These are phyloP conservation scores for Melinopterus prodromus DNA, from an alignment of 2,888 invertebrate genomes.

Conservation along the genomic window DNA sequence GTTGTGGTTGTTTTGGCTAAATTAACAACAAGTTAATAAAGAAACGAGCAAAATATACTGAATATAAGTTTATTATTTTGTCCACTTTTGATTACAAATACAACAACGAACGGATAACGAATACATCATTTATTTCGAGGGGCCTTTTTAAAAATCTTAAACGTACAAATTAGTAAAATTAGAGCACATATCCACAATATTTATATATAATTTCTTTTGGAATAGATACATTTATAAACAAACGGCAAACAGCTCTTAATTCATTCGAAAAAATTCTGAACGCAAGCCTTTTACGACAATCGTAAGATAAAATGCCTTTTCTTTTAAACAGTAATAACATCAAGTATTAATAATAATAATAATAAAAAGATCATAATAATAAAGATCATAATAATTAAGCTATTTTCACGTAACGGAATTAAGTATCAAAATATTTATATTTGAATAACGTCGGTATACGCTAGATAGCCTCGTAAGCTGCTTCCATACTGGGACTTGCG, in stretches of 20 bases:
- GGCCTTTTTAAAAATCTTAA: neutral
- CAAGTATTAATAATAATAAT: neutral
- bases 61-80: conserved; percentile 4
- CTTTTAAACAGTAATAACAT: neutral
- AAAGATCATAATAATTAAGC: neutral
- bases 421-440: conserved; percentile 28
- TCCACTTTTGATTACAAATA: neutral
- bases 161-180: too few species aligned
- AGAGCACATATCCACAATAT: too few species aligned
- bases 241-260: neutral
- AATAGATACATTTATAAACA: neutral
- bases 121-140: neutral
- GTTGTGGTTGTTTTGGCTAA: too few species aligned
- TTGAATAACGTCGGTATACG: conserved; percentile 39
- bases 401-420: neutral
- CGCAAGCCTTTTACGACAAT: too few species aligned
- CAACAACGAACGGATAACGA: neutral
- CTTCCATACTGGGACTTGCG: conserved; percentile 64
- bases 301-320: neutral
- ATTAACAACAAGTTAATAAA: neutral
- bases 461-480: conserved; percentile 70
- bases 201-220: neutral
- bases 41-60: neutral
- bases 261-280: neutral
- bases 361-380: neutral